These are phyloP conservation scores for Phocoena sinus DNA, from an alignment of 2,113 vertebrate species.

Conservation along the genomic window DNA sequence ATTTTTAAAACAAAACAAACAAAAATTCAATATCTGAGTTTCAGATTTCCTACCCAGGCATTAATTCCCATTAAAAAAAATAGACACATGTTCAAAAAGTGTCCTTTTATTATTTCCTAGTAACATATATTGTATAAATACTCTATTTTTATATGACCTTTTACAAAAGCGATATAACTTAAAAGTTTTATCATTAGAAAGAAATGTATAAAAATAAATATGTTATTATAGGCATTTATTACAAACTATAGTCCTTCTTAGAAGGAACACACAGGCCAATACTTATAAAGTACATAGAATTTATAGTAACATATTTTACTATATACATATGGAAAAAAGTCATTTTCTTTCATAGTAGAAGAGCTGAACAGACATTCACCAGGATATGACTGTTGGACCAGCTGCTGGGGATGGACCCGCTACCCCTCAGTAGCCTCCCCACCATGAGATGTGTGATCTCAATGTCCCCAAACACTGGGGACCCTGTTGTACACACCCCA, in stretches of 20 bases:
- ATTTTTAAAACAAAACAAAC: neutral
- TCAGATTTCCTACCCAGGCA: neutral
- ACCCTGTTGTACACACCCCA: neutral
- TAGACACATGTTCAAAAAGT: conserved; percentile 77
- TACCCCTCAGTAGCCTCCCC: conserved; percentile 81
- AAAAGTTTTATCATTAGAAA: conserved; percentile 92
- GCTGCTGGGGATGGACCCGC: conserved; percentile 83
- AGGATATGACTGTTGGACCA: conserved; percentile 69
- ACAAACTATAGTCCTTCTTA: conserved; percentile 90
- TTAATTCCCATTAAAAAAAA: conserved; percentile 64
- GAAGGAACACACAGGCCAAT: conserved; percentile 91
- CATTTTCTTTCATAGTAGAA: conserved; percentile 80
- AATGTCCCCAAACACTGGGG: neutral
- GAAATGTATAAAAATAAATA: conserved; percentile 99
- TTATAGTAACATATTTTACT: conserved; percentile 84
- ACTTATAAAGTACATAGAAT: conserved; percentile 96
- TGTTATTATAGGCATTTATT: conserved; percentile 85
- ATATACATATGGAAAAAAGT: conserved; percentile 82
- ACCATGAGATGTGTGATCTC: conserved; percentile 48
- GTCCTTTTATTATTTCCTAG: conserved; percentile 88
- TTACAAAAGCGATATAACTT: conserved; percentile 97
- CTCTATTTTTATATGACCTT: conserved; percentile 98
- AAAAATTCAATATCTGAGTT: neutral
- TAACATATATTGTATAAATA: conserved; percentile 98
- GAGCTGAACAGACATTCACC: conserved; percentile 81